phyloP scores from a whole-genome alignment of 2,113 vertebrate species.

The Caranx ignobilis region DNA sequence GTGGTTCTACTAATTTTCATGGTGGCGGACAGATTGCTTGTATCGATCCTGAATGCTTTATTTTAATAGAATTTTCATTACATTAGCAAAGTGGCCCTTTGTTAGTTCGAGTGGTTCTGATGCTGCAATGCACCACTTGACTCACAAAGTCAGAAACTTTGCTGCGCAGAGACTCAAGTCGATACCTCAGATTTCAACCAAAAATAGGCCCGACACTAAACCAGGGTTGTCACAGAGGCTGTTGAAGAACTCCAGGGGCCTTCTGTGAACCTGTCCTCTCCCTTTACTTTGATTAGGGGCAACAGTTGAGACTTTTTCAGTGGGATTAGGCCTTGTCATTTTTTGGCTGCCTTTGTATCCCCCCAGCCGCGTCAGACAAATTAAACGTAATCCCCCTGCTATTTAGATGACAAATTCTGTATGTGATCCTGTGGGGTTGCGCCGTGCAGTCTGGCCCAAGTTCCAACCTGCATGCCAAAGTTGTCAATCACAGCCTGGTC shows the following conservation, averaged over 20 bases:
- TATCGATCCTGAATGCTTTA: conserved; percentile 63
- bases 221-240: conserved; percentile 45
- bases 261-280: conserved; percentile 58
- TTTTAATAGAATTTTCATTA: conserved; percentile 63
- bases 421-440: conserved; percentile 71
- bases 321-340: conserved; percentile 78
- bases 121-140: conserved; percentile 66
- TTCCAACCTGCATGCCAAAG: conserved; percentile 72
- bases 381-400: conserved; percentile 78
- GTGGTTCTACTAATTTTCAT: conserved; percentile 56
- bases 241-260: conserved; percentile 42
- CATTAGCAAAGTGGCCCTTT: conserved; percentile 68
- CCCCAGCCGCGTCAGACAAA: conserved; percentile 71
- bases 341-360: conserved; percentile 73
- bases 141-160: conserved; percentile 36
- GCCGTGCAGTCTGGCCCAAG: conserved; percentile 59
- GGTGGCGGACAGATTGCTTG: conserved; percentile 52
- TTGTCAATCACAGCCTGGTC: conserved; percentile 75
- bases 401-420: conserved; percentile 81
- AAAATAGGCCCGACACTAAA: conserved; percentile 35
- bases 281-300: conserved; percentile 65
- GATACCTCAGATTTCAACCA: conserved; percentile 12
- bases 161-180: conserved; percentile 12
- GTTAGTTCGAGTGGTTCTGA: conserved; percentile 28
- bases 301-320: conserved; percentile 67